Evolutionary conservation across 2,797 vertebrate genomes (phyloP).

Genomic region (Siniperca obscura): DNA sequence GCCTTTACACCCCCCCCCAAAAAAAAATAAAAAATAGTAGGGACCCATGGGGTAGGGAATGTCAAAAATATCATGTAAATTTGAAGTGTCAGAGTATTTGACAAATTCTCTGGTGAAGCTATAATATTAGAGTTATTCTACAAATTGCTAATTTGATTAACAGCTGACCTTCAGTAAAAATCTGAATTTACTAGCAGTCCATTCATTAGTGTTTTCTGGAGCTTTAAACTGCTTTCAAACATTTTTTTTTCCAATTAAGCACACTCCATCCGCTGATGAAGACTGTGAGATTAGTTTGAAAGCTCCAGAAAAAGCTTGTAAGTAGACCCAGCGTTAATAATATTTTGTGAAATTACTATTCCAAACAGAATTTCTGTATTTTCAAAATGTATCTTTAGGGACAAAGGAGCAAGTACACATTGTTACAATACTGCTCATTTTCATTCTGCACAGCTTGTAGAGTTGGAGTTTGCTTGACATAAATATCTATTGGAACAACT

Average conservation of each 20-base stretch:
- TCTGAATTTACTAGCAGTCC: too few relatives aligned
- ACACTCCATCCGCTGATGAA: background rate
- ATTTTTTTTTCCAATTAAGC: background rate
- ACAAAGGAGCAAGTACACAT: background rate
- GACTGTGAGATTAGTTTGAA: background rate
- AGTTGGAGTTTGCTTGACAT: background rate
- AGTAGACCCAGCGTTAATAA: background rate
- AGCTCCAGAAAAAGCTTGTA: background rate
- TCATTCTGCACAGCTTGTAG: background rate
- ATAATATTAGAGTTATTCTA: background rate
- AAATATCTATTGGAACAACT: background rate
- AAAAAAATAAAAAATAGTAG: background rate
- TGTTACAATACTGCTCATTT: background rate
- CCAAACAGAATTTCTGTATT: background rate
- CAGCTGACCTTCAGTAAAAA: background rate
- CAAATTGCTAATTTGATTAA: background rate
- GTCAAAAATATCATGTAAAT: conserved; percentile 36
- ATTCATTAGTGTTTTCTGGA: background rate
- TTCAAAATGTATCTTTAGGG: background rate
- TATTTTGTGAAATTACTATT: background rate
- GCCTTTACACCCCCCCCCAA: background rate
- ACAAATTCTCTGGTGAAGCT: background rate
- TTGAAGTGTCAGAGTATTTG: conserved; percentile 1
- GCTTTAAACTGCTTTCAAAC: background rate
- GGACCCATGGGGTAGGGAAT: conserved; percentile 4